These are phyloP conservation scores for cattle (Bos taurus) DNA, from an alignment of 2,113 vertebrate species.

Conservation along the genomic window DNA sequence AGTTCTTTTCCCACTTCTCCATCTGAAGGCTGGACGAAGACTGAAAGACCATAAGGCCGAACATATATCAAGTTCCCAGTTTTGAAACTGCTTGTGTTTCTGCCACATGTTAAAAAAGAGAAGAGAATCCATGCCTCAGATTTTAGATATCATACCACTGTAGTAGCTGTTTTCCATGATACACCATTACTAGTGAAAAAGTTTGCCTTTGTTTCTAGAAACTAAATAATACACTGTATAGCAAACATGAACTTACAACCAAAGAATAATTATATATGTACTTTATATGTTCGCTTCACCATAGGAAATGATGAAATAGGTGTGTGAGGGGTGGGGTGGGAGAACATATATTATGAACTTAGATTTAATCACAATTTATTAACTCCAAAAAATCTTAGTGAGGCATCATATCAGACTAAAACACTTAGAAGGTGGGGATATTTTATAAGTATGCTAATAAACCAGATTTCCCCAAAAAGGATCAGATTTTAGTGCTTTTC, in stretches of 20 bases:
- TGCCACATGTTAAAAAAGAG: conserved; percentile 27
- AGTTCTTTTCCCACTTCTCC: conserved; percentile 77
- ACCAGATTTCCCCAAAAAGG: neutral
- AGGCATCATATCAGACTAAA: neutral
- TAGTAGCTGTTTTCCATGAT: neutral
- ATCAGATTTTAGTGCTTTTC: neutral
- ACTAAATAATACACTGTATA: neutral
- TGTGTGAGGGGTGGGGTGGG: neutral
- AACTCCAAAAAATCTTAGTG: neutral
- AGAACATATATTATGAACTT: neutral
- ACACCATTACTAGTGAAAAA: neutral
- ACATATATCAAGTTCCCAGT: conserved; percentile 64
- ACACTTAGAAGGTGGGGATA: neutral
- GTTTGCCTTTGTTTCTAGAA: neutral
- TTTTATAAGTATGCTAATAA: neutral
- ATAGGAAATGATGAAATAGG: neutral
- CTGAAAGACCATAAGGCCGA: conserved; percentile 73
- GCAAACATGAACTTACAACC: neutral
- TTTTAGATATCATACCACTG: neutral
- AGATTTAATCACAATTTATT: neutral
- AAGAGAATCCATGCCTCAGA: neutral
- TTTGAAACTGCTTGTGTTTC: conserved; percentile 69
- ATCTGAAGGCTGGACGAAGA: conserved; percentile 79
- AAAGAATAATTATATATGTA: neutral
- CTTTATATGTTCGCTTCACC: neutral